phyloP scores from a whole-genome alignment of 2,797 vertebrate genomes.

The Sebastes flavidus region DNA sequence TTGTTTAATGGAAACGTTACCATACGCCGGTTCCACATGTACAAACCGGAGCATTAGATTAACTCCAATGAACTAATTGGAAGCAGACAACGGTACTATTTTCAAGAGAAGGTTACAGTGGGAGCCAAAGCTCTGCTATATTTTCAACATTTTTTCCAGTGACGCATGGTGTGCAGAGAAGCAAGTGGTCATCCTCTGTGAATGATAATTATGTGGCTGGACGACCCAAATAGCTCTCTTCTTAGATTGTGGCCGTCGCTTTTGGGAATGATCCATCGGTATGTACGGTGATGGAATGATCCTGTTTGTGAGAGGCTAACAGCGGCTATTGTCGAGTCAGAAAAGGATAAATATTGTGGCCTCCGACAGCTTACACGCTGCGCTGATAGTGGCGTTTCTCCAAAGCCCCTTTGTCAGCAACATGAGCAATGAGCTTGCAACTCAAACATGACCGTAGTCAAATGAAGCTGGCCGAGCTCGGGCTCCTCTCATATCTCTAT shows the following conservation, averaged over 20 bases:
- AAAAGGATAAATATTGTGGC: constrained; percentile 41
- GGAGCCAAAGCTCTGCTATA: constrained; percentile 53
- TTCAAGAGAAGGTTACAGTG: constrained; percentile 70
- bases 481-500: constrained; percentile 28
- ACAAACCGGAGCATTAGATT: constrained; percentile 85
- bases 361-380: constrained; percentile 16
- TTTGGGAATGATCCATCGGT: constrained; percentile 40
- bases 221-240: constrained; percentile 69
- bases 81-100: constrained; percentile 83
- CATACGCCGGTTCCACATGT: constrained; percentile 82
- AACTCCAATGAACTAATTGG: constrained; percentile 86
- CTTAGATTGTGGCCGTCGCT: constrained; percentile 51
- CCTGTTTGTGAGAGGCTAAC: constrained; percentile 44
- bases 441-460: constrained; percentile 60
- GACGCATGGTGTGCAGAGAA: constrained; percentile 47
- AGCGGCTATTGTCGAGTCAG: constrained; percentile 49
- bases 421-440: constrained; percentile 61
- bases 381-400: constrained; percentile 32
- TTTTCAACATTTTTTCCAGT: constrained; percentile 68
- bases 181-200: constrained; percentile 66
- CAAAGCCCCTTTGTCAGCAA: constrained; percentile 55
- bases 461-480: constrained; percentile 34
- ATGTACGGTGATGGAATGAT: constrained; percentile 44
- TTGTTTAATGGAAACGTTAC: constrained; percentile 87
- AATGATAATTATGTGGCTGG: constrained; percentile 72